Percentiles rank a stretch among this genome's conserved stretches.
These are phyloP conservation scores for Echinops telfairi DNA, from an alignment of 2,113 vertebrate genomes.

Conservation along the genomic window DNA sequence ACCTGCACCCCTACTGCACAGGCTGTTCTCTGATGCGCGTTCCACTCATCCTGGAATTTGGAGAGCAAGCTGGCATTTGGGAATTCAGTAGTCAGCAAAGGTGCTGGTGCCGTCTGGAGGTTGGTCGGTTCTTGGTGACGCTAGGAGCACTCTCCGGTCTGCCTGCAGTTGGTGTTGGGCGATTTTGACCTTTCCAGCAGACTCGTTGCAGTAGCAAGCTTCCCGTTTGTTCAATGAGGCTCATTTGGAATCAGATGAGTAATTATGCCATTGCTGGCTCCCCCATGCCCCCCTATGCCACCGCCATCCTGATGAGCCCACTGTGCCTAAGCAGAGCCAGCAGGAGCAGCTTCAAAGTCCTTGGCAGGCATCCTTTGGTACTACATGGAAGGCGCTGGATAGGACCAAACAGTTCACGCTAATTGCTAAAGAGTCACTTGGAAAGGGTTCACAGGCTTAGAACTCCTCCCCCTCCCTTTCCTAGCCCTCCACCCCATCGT, in stretches of 20 bases:
- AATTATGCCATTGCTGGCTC: constrained; percentile 56
- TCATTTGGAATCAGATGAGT: constrained; percentile 2
- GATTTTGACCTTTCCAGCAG: constrained; percentile 70
- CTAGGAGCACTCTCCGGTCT: background rate
- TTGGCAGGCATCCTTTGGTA: background rate
- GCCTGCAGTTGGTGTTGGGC: background rate
- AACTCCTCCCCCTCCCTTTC: background rate
- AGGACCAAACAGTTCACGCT: background rate
- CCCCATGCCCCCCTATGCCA: background rate
- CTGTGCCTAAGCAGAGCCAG: constrained; percentile 23
- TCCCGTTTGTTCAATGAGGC: constrained; percentile 58
- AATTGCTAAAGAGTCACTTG: background rate
- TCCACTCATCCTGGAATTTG: constrained; percentile 60
- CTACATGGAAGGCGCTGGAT: background rate
- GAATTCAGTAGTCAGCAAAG: constrained; percentile 73
- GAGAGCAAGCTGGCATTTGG: constrained; percentile 50
- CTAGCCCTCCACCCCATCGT: background rate
- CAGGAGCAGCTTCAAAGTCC: background rate
- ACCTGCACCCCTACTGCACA: constrained; percentile 72
- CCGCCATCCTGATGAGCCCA: constrained; percentile 31
- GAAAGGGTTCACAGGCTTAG: background rate
- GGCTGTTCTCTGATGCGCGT: constrained; percentile 62
- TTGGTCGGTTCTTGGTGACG: background rate
- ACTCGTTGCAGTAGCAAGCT: constrained; percentile 24
- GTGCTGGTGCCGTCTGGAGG: constrained; percentile 27